Evolutionary conservation across 2,888 invertebrate species (phyloP), one percentile per base, ranked within the genome.

Genomic region (Trichopoda pennipes): DNA sequence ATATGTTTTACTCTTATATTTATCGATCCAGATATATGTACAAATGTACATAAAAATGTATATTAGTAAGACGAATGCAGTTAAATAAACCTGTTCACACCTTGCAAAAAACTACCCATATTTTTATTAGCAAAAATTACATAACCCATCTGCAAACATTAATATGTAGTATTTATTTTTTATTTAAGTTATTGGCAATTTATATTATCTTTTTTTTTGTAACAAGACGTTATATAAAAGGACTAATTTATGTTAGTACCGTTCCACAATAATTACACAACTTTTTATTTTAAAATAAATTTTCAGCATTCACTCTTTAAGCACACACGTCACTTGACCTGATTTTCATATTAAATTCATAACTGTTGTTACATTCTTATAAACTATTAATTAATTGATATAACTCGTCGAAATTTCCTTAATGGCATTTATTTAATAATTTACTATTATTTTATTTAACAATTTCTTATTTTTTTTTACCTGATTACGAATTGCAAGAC

Each of bases 271-370:
- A 64, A 75, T 80, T 80, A 80, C 66, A 80, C 80, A 80, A 80
- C 70, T 53, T 64, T 63, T 60, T 28, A 23, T 68, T 63, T 32
- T 38, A 51, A 70, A 42, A 60, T 51, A 63, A 19, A n/a, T 51
- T 56, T 69, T 63, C 53, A 55, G 38, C 61, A 70, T 19, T 69
- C 28, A 35, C 23, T 19, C 66, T 47, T n/a, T 55, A 56, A 53
- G 49, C 55, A 58, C 72, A 75, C 76, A 84, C 84, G 83, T 83
- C 84, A 85, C 61, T 82, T 85, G 85, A 85, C 85, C 85, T 85
- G 78, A 69, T 78, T 82, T 80, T 60, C 38, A 21, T 49, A 42
- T 58, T 55, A 63, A 58, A 42, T 75, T 55, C 14, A 16, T 38
- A n/a, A 28, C 4, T 44, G 35, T 53, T 35, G n/a, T 19, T 0